Conservation (phyloP, 2,888 invertebrate species). For the Clostera curtula region DNA sequence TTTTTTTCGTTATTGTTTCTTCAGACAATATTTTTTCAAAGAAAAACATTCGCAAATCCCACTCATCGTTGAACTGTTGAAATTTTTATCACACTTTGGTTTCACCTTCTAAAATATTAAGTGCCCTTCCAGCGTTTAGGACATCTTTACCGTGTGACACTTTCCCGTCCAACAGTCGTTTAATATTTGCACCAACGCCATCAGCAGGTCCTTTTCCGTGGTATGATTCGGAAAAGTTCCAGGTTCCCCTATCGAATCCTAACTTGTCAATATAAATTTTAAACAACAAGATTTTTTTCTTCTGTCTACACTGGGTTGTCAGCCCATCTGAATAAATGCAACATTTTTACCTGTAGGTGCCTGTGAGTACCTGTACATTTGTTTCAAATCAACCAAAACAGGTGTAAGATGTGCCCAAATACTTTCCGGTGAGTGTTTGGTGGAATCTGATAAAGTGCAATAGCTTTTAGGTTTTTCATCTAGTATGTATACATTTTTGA, state of each 20-base stretch:
- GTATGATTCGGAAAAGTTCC: slow-evolving; percentile 1
- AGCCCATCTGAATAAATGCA: no score
- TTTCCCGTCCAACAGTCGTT: slow-evolving; percentile 2
- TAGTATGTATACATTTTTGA: no score
- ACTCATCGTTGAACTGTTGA: no score
- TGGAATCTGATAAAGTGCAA: no score
- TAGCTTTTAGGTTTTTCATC: no score
- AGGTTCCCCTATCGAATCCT: slow-evolving; percentile 3
- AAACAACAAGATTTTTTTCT: slow-evolving; percentile 2
- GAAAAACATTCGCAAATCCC: slow-evolving; percentile 1
- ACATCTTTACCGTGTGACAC: slow-evolving; percentile 2
- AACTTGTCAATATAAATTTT: slow-evolving; percentile 3
- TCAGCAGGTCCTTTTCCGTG: slow-evolving; percentile 3
- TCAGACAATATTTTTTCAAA: slow-evolving; percentile 2
- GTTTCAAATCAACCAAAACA: slow-evolving; percentile 2
- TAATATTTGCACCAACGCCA: slow-evolving; percentile 3
- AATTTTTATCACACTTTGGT: no score
- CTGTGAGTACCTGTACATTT: slow-evolving; percentile 3
- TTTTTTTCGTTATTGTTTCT: no score
- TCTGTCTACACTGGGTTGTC: not conserved
- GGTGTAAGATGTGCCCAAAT: slow-evolving; percentile 3
- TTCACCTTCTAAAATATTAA: slow-evolving; percentile 1
- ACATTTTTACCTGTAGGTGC: no score
- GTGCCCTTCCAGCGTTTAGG: not conserved
- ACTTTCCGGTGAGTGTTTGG: no score